These are phyloP conservation scores for Notamacropus eugenii DNA, from an alignment of 2,797 vertebrate species.

Conservation along the genomic window DNA sequence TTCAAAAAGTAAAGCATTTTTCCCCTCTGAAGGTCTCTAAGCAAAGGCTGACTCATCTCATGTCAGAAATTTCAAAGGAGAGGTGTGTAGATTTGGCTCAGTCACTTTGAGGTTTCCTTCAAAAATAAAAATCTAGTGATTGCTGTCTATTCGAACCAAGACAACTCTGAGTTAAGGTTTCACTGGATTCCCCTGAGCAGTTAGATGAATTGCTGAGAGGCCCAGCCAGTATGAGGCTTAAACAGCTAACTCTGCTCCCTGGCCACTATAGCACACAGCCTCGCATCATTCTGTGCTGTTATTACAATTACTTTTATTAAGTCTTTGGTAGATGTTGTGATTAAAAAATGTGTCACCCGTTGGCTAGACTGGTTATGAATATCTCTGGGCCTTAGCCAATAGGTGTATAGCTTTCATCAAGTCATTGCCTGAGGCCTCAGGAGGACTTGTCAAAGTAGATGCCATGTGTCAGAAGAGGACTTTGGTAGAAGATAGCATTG, in stretches of 20 bases:
- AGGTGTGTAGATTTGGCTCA: neutral
- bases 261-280: neutral
- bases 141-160: no score
- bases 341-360: neutral
- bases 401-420: neutral
- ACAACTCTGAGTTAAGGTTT: neutral
- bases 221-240: neutral
- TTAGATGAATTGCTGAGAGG: neutral
- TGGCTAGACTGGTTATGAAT: neutral
- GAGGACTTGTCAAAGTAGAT: neutral
- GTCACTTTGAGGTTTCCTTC: neutral
- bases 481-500: neutral
- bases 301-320: neutral
- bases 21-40: neutral
- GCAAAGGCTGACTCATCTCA: neutral
- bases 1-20: neutral
- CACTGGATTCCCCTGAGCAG: neutral
- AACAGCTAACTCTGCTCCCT: neutral
- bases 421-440: neutral
- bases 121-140: neutral
- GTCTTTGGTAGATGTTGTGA: neutral
- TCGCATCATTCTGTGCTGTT: neutral
- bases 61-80: neutral
- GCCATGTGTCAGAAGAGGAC: neutral
- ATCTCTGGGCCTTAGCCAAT: neutral